Conservation (phyloP, 2,888 invertebrate genomes). For the Agrochola lychnidis region DNA sequence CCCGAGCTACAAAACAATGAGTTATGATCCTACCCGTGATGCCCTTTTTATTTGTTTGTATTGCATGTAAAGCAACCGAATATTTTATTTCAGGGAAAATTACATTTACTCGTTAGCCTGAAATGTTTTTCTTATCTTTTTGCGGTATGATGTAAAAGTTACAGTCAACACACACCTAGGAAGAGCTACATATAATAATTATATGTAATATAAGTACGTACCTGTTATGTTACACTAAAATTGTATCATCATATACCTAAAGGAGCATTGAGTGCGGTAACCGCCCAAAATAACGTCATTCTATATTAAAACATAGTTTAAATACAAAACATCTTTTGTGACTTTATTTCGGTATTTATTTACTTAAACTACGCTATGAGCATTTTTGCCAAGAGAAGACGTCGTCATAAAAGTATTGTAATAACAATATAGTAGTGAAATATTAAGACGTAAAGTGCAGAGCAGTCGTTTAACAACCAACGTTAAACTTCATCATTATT, state of each 20-base stretch:
- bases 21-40: constrained; percentile 84
- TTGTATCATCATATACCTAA: not conserved
- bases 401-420: constrained; percentile 67
- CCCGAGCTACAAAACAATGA: constrained; percentile 85
- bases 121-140: constrained; percentile 69
- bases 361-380: constrained; percentile 1
- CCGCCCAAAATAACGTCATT: not conserved
- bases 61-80: constrained; percentile 81
- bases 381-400: constrained; percentile 57
- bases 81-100: constrained; percentile 75
- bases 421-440: constrained; percentile 69
- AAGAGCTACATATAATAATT: not conserved
- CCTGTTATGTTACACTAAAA: not conserved
- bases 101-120: constrained; percentile 73
- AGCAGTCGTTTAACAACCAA: constrained; percentile 68
- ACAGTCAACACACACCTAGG: not conserved
- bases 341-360: constrained; percentile 4
- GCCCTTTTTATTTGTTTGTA: constrained; percentile 86
- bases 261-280: not conserved
- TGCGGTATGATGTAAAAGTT: constrained; percentile 17
- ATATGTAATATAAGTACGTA: not conserved
- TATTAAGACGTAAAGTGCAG: constrained; percentile 71
- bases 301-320: constrained; percentile 3
- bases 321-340: not conserved
- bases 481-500: constrained; percentile 72